phyloP scores from a whole-genome alignment of 1,140 invertebrate species.

The Drosophila gunungcola region DNA sequence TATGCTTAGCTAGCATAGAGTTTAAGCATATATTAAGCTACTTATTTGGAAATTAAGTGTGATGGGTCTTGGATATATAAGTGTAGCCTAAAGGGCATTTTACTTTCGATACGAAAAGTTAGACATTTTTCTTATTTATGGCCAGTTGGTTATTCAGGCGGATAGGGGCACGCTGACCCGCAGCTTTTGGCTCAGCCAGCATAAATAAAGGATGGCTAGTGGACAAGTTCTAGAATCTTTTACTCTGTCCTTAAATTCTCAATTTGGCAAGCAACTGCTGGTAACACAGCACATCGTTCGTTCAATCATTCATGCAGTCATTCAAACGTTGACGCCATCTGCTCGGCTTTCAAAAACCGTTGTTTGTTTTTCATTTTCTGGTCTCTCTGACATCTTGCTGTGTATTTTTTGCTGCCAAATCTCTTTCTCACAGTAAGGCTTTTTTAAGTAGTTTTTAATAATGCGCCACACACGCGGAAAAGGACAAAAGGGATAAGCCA shows the following conservation, averaged over 20 bases:
- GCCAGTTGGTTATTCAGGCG: constrained; percentile 44
- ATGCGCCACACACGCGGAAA: constrained; percentile 71
- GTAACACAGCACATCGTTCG: constrained; percentile 48
- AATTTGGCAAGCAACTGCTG: constrained; percentile 58
- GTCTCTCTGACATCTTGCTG: constrained; percentile 43
- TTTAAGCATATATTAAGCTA: too few relatives aligned
- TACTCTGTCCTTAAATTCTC: constrained; percentile 16
- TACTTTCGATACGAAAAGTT: background rate
- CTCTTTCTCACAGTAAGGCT: constrained; percentile 52
- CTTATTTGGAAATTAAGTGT: too few relatives aligned
- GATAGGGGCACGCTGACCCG: constrained; percentile 59
- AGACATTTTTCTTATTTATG: background rate
- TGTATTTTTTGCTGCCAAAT: constrained; percentile 46
- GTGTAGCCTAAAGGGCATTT: background rate
- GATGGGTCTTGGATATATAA: background rate
- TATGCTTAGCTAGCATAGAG: too few relatives aligned
- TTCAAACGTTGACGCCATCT: constrained; percentile 74
- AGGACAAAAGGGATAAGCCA: constrained; percentile 56
- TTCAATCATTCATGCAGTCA: constrained; percentile 74
- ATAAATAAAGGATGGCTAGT: constrained; percentile 50
- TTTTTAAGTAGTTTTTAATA: constrained; percentile 78
- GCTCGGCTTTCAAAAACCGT: constrained; percentile 36
- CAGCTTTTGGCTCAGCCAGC: constrained; percentile 69
- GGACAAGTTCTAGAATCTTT: constrained; percentile 22
- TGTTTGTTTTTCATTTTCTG: constrained; percentile 75